Evolutionary conservation across 2,797 vertebrate genomes (phyloP), one percentile per base, ranked within the genome.

Genomic region (Mormyrus proboscirostris): DNA sequence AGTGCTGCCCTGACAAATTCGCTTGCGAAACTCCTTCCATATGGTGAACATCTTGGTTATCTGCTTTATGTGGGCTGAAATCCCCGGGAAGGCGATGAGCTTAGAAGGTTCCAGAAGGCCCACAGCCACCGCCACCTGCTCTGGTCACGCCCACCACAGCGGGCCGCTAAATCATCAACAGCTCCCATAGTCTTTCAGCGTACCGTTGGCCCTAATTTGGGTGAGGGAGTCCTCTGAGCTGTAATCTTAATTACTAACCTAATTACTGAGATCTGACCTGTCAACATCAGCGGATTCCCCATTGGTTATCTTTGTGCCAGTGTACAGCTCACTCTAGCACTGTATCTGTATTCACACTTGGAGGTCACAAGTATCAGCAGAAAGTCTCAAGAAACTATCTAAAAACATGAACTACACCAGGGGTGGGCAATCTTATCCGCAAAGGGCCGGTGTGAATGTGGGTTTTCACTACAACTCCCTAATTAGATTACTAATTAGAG

Each of bases 71-170:
- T 88, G 90, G 89, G 89, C 90, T 87, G 33, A 55, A 8, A 41
- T 87, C 86, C 92, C 92, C 92, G 9, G 91, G 50, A 44, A 86
- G 88, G 92, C 93, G 93, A 94, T 95, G 94, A 96, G 93, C 94
- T 94, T 93, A 94, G 59, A 90, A 79, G 73, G 73, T 44, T 79
- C 38, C 38, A 44, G 73, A 79, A 79, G 38, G 38, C 2, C 73
- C 16, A 12, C 2, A 29, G 25, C 22, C 9, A 33, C 25, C 25
- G 25, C 62, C 62, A 69, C 62, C 62, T 69, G 62, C 62, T 69
- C 25, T 3, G 25, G 62, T 69, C 62, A 5, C 10, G 25, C 25
- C 62, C 62, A 0, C 25, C 62, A 14, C 10, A 14, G 25, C 1
- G 25, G 62, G 25, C 10, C 1, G 4, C 62, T 69, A 69, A 33